Base-by-base conservation (phyloP, 2,113 vertebrate genomes). In the Oryzias celebensis region DNA sequence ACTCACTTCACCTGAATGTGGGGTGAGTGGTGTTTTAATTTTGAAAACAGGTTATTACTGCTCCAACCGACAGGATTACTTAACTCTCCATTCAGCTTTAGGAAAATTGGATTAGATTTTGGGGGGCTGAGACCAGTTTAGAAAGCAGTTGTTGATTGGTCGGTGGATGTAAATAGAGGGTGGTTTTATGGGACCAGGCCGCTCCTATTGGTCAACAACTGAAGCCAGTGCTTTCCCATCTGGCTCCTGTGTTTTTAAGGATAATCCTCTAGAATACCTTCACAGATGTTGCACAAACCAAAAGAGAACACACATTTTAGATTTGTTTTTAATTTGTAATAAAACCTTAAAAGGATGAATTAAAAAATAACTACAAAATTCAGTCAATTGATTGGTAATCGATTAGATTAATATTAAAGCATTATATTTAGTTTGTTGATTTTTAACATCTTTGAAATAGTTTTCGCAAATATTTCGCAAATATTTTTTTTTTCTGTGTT, bases 211-310 rank as follows among this genome's bases (percentile, higher is more conserved):
- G 90, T 3, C 56, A 57, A 69, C 72, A 44, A 52, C 14, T 26
- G 14, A 78, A 65, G 83, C 45, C 46, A 61, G 55, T 73, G 78
- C 67, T 81, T 80, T 83, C 79, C 90, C 92, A 91, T 91, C 91
- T 88, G 92, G 78, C 77, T 81, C 81, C 63, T 91, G 83, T 52
- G 87, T 87, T 85, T 85, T 77, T 36, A 79, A 88, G 85, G 86
- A 91, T 91, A 89, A 93, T 93, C 90, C 85, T 80, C 76, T 88
- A 68, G 80, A 88, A 88, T 88, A 91, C 86, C 80, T 89, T 68
- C 84, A 90, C 89, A 90, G 85, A 87, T 88, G 89, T 87, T 85
- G 28, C 56, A 78, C 41, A 67, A 78, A 79, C 42, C 41, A 14
- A 31, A 55, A 46, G 52, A 69, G 50, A 43, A 64, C 22, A 71